Percentiles rank a stretch among this genome's conserved stretches.
phyloP scores from a whole-genome alignment of 2,888 invertebrate genomes.

The Acleris cristana region DNA sequence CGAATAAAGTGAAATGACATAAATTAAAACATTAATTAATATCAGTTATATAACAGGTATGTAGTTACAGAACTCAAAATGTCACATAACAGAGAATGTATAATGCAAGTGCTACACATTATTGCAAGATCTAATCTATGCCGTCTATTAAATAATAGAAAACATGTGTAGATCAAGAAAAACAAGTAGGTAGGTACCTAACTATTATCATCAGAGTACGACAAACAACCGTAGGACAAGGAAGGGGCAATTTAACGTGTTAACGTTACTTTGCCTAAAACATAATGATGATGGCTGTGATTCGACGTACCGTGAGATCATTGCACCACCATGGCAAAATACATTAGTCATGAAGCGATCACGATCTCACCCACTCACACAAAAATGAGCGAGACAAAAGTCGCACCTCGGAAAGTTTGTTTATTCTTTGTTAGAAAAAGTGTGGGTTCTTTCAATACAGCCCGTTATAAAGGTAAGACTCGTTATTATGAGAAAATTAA shows the following conservation, averaged over 20 bases:
- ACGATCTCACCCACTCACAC: slow-evolving; percentile 57
- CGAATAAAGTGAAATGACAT: not conserved
- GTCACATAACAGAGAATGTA: not conserved
- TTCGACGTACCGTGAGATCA: slow-evolving; percentile 51
- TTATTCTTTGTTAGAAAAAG: slow-evolving; percentile 12
- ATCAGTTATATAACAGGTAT: too few relatives aligned
- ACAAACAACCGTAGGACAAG: slow-evolving; percentile 20
- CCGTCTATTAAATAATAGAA: too few relatives aligned
- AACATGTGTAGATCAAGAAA: too few relatives aligned
- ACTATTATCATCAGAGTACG: slow-evolving; percentile 1
- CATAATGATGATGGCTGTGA: slow-evolving; percentile 43
- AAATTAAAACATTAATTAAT: too few relatives aligned
- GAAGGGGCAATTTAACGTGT: slow-evolving; percentile 33
- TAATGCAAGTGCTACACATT: too few relatives aligned
- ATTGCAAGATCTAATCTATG: too few relatives aligned
- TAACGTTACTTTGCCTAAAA: slow-evolving; percentile 43
- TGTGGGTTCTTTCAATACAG: slow-evolving; percentile 15
- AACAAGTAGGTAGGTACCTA: not conserved
- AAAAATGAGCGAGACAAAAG: slow-evolving; percentile 51
- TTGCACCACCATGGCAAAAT: slow-evolving; percentile 61
- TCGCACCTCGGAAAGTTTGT: slow-evolving; percentile 47
- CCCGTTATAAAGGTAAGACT: slow-evolving; percentile 15
- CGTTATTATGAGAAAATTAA: slow-evolving; percentile 4
- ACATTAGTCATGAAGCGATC: slow-evolving; percentile 60
- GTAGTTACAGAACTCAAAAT: not conserved